phyloP scores from a whole-genome alignment of 2,797 vertebrate genomes.

The Anableps anableps region DNA sequence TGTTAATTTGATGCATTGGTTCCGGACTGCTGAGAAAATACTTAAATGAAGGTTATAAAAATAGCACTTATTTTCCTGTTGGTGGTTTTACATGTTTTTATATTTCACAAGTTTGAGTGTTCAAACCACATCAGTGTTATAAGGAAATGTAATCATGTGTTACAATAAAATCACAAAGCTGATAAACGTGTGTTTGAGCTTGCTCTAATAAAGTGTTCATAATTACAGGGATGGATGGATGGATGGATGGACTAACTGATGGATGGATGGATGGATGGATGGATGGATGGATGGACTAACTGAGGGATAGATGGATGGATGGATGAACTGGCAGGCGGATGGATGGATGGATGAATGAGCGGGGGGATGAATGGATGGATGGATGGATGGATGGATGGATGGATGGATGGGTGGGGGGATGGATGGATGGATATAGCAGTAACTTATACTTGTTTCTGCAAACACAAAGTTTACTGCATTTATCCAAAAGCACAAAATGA shows the following conservation, averaged over 20 bases:
- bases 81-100: slow-evolving; percentile 32
- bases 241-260: background rate
- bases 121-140: slow-evolving; percentile 59
- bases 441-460: background rate
- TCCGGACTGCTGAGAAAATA: slow-evolving; percentile 46
- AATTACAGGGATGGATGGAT: background rate
- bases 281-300: background rate
- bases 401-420: no score
- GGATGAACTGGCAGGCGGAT: background rate
- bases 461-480: background rate
- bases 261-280: background rate
- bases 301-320: background rate
- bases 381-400: no score
- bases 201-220: background rate
- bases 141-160: slow-evolving; percentile 62
- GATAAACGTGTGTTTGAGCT: background rate
- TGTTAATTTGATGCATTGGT: slow-evolving; percentile 31
- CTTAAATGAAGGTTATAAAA: slow-evolving; percentile 10
- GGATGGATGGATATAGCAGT: no score
- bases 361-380: no score
- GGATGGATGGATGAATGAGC: no score
- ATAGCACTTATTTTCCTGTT: slow-evolving; percentile 10
- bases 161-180: slow-evolving; percentile 70
- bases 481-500: background rate
- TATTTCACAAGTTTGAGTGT: slow-evolving; percentile 37